Evolutionary conservation across 1,140 invertebrate species (phyloP).

Genomic region (Drosophila ironensis): DNA sequence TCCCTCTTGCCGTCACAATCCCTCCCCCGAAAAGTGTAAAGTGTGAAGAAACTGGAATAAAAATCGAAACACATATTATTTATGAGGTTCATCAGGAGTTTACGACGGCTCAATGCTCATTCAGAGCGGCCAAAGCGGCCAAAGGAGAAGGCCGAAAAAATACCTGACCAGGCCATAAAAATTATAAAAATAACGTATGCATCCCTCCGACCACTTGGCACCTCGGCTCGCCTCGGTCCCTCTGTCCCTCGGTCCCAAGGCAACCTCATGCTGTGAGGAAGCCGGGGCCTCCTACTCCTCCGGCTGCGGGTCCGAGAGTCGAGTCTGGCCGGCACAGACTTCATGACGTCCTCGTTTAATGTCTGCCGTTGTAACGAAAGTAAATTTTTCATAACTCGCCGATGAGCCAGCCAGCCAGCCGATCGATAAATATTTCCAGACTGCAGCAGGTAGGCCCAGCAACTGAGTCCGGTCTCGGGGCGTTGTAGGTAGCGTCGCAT

Average conservation of each 20-base stretch:
- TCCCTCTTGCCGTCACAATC: background rate
- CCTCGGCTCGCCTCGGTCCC: background rate
- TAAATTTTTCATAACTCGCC: conserved; percentile 74
- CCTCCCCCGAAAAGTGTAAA: conserved; percentile 24
- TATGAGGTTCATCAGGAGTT: conserved; percentile 79
- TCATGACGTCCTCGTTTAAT: conserved; percentile 72
- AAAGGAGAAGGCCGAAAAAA: conserved; percentile 20
- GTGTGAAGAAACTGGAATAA: conserved; percentile 73
- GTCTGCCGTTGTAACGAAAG: conserved; percentile 67
- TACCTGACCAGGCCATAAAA: conserved; percentile 65
- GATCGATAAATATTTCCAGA: conserved; percentile 72
- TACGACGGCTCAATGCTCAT: conserved; percentile 62
- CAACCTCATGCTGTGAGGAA: conserved; percentile 58
- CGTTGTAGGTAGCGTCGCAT: conserved; percentile 53
- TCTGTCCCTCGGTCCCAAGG: background rate
- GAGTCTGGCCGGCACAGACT: conserved; percentile 61
- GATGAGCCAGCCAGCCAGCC: conserved; percentile 47
- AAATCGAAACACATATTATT: conserved; percentile 78
- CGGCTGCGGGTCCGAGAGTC: background rate
- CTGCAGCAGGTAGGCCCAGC: conserved; percentile 63
- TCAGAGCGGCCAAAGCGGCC: conserved; percentile 23
- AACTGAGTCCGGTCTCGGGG: too few relatives aligned
- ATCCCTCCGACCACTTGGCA: conserved; percentile 33
- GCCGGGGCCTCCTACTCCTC: conserved; percentile 1
- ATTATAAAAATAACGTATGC: conserved; percentile 71